phyloP scores from a whole-genome alignment of 2,888 invertebrate species.

The Diaperis boleti region DNA sequence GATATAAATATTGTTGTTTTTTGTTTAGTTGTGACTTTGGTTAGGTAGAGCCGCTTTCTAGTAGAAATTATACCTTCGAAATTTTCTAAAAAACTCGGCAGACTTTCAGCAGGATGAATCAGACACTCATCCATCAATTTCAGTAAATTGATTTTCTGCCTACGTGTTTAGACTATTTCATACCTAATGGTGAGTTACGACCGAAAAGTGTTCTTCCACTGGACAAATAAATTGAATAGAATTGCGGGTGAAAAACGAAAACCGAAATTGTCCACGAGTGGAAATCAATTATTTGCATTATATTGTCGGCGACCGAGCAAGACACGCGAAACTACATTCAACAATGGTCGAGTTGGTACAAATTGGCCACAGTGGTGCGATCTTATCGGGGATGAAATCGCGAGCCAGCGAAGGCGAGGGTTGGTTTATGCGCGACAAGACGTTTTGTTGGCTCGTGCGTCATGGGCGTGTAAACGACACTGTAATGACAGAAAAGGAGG shows the following conservation, averaged over 20 bases:
- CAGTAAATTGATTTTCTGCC: too few relatives aligned
- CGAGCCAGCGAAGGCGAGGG: not conserved
- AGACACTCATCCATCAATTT: too few relatives aligned
- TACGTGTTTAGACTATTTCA: too few relatives aligned
- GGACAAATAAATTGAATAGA: too few relatives aligned
- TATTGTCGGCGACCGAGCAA: not conserved
- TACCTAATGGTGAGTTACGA: too few relatives aligned
- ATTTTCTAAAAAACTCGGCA: too few relatives aligned
- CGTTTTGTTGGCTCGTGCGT: constrained; percentile 15
- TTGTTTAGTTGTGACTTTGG: too few relatives aligned
- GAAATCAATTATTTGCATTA: constrained; percentile 10
- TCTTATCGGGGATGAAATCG: constrained; percentile 14
- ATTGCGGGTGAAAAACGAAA: not conserved
- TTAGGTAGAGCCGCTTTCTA: too few relatives aligned
- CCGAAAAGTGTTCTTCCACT: too few relatives aligned
- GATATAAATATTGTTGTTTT: too few relatives aligned
- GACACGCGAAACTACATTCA: constrained; percentile 16
- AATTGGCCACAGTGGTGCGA: constrained; percentile 14
- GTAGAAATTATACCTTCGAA: too few relatives aligned
- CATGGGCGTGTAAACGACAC: constrained; percentile 17
- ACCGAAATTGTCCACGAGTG: not conserved
- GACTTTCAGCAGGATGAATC: too few relatives aligned
- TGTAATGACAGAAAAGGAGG: constrained; percentile 15
- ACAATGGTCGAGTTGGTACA: not conserved
- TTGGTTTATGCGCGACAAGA: constrained; percentile 14